Evolutionary conservation across 1,140 invertebrate species (phyloP).

Genomic region (Matsumurasca onukii): DNA sequence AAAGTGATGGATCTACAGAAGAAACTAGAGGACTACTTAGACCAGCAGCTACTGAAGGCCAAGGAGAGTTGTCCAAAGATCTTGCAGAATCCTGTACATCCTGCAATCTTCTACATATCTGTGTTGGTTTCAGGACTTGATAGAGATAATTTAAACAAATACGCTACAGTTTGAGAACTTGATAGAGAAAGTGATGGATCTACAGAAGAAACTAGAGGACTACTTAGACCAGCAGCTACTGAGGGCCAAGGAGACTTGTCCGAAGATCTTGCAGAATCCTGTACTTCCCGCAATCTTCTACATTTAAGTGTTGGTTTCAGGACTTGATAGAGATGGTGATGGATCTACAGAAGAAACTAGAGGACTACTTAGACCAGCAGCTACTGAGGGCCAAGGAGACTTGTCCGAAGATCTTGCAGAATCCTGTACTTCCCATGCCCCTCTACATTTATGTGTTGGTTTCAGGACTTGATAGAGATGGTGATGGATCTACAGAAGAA

Average conservation of each 20-base stretch:
- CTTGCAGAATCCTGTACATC: too few relatives aligned
- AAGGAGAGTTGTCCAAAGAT: too few relatives aligned
- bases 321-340: constrained; percentile 83
- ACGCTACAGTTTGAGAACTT: constrained; percentile 78
- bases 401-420: constrained; percentile 86
- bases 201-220: constrained; percentile 84
- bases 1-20: constrained; percentile 76
- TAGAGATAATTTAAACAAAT: too few relatives aligned
- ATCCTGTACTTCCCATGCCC: too few relatives aligned
- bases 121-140: constrained; percentile 77
- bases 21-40: constrained; percentile 89
- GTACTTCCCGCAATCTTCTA: too few relatives aligned
- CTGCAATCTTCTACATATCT: too few relatives aligned
- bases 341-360: constrained; percentile 76
- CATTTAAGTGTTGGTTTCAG: too few relatives aligned
- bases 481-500: constrained; percentile 76
- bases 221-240: constrained; percentile 90
- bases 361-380: constrained; percentile 90
- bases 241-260: too few relatives aligned
- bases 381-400: constrained; percentile 90
- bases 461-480: constrained; percentile 82
- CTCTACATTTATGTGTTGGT: too few relatives aligned
- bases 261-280: too few relatives aligned
- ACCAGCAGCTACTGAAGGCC: too few relatives aligned
- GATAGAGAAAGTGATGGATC: constrained; percentile 74